Conservation (phyloP, 1,140 invertebrate genomes). For the Diorhabda elongata region DNA sequence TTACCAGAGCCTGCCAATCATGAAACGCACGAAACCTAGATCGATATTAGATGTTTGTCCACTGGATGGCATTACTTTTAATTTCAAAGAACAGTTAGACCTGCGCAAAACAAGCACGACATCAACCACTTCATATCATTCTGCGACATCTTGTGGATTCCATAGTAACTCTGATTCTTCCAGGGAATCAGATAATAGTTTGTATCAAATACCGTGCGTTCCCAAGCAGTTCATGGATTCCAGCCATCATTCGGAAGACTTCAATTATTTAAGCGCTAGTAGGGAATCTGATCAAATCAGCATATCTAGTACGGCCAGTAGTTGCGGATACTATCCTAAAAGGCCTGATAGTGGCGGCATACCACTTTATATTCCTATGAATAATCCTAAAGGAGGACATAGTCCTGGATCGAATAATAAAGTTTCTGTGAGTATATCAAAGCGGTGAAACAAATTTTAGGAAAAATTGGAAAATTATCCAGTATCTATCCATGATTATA, state of each 20-base stretch:
- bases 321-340: slow-evolving; percentile 43
- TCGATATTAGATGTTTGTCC: slow-evolving; percentile 23
- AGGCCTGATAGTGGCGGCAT: slow-evolving; percentile 44
- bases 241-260: slow-evolving; percentile 54
- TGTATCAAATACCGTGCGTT: slow-evolving; percentile 54
- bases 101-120: slow-evolving; percentile 28
- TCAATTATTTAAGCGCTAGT: slow-evolving; percentile 43
- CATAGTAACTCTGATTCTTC: slow-evolving; percentile 38
- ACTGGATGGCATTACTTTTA: slow-evolving; percentile 41
- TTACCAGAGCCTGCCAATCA: slow-evolving; percentile 40
- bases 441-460: too few relatives aligned
- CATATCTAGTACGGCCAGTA: slow-evolving; percentile 47
- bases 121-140: slow-evolving; percentile 34
- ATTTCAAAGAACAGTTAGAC: slow-evolving; percentile 38
- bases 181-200: slow-evolving; percentile 55
- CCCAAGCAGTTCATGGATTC: slow-evolving; percentile 54
- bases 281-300: slow-evolving; percentile 48
- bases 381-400: slow-evolving; percentile 42
- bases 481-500: too few relatives aligned
- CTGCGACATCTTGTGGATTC: slow-evolving; percentile 25
- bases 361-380: slow-evolving; percentile 48
- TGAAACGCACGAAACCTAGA: slow-evolving; percentile 26
- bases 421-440: slow-evolving; percentile 45
- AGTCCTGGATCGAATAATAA: slow-evolving; percentile 49
- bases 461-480: too few relatives aligned